Conservation (phyloP, 2,797 vertebrate species). For the Pantherophis vulpinus region DNA sequence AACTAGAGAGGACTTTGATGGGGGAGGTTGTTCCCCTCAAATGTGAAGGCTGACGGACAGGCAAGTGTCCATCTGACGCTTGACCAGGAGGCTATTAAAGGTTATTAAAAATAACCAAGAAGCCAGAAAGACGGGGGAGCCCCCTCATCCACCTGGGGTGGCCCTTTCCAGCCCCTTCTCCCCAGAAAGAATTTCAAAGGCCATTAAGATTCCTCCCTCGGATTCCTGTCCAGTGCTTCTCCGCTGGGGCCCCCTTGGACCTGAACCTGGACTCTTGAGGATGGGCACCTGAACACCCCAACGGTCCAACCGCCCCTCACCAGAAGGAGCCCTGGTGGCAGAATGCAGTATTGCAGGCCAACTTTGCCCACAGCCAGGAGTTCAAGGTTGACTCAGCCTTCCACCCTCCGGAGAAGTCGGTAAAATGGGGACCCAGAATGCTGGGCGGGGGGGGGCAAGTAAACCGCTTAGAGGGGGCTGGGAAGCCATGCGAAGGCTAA, state of each 20-base stretch:
- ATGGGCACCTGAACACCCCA: no score
- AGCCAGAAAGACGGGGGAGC: background rate
- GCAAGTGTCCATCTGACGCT: background rate
- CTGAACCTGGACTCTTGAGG: background rate
- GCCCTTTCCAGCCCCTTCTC: background rate
- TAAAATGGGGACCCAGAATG: background rate
- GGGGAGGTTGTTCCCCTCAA: background rate
- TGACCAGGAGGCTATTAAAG: background rate
- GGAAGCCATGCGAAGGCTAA: no score
- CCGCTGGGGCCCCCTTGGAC: background rate
- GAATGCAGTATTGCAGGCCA: background rate
- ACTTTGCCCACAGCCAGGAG: background rate
- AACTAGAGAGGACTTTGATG: background rate
- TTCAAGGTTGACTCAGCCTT: background rate
- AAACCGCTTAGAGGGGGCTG: no score
- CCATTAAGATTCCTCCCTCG: background rate
- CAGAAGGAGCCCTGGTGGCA: background rate
- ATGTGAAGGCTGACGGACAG: background rate
- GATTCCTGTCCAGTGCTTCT: background rate
- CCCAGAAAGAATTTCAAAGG: background rate
- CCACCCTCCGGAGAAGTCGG: background rate
- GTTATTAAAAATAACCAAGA: background rate
- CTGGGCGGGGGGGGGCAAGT: background rate
- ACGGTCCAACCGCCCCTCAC: background rate
- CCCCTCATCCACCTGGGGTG: background rate